These are phyloP conservation scores for Leptopilina clavipes DNA, from an alignment of 1,140 invertebrate species.

Conservation along the genomic window DNA sequence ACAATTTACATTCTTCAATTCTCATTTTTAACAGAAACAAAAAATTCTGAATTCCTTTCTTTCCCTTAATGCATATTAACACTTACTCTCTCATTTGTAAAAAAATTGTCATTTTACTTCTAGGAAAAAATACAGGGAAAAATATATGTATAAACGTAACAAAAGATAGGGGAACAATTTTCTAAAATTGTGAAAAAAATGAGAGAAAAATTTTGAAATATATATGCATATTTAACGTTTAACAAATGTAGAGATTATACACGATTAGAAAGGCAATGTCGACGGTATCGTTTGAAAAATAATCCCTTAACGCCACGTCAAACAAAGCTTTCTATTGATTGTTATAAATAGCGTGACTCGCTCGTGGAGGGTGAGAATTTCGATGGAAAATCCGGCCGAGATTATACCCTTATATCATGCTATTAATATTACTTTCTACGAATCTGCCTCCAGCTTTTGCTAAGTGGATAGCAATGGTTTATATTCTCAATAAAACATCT, in stretches of 20 bases:
- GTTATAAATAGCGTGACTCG: conserved; percentile 8
- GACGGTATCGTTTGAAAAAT: conserved; percentile 3
- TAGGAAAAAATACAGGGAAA: no score
- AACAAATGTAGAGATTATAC: conserved; percentile 7
- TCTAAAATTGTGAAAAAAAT: no score
- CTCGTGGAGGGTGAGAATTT: conserved; percentile 24
- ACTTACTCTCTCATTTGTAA: no score
- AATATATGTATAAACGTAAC: no score
- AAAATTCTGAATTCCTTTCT: no score
- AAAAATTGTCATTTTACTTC: no score
- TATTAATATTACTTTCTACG: conserved; percentile 17
- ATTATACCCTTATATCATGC: conserved; percentile 32
- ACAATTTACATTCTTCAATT: no score
- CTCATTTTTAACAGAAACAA: no score
- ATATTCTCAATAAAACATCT: background rate
- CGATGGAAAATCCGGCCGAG: background rate
- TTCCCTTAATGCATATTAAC: no score
- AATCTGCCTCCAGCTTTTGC: conserved; percentile 10
- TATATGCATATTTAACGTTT: conserved; percentile 15
- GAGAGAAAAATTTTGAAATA: no score
- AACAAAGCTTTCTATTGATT: conserved; percentile 25
- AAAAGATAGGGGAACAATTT: no score
- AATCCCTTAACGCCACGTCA: conserved; percentile 24
- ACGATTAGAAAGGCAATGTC: conserved; percentile 18
- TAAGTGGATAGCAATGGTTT: background rate